Evolutionary conservation across 2,113 vertebrate species (phyloP).

Genomic region (Lutjanus erythropterus): DNA sequence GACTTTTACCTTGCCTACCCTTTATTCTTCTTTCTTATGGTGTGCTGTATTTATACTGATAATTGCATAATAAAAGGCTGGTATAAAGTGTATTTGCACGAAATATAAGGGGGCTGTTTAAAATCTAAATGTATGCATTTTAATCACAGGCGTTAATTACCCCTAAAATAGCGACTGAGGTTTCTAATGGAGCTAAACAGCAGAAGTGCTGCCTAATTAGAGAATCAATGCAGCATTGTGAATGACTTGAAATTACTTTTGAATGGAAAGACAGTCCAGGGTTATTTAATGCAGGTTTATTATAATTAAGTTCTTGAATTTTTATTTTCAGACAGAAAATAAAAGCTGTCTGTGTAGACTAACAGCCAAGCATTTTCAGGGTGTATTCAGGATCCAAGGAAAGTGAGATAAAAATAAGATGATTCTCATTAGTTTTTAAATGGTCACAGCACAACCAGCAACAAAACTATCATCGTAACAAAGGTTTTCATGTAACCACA

Average conservation of each 20-base stretch:
- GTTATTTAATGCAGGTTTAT: background rate
- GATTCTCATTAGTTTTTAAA: background rate
- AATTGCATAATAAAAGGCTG: no score
- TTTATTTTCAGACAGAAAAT: background rate
- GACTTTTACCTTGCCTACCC: background rate
- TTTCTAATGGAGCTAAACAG: background rate
- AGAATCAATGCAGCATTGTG: background rate
- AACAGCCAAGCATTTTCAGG: background rate
- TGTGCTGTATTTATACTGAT: no score
- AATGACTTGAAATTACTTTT: slow-evolving; percentile 1
- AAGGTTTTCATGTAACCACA: slow-evolving; percentile 16
- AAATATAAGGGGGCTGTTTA: background rate
- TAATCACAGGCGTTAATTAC: background rate
- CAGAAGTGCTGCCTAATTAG: background rate
- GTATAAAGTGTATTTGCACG: background rate
- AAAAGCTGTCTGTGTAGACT: background rate
- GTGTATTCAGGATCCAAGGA: background rate
- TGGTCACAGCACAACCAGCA: background rate
- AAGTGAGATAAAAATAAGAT: background rate
- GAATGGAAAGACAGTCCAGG: slow-evolving; percentile 8
- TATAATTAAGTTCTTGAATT: background rate
- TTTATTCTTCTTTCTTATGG: background rate
- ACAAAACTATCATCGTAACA: background rate
- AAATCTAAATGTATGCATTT: background rate
- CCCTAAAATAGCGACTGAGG: background rate